A percentile compares a stretch with the other conserved stretches of the same genome.
Conservation (phyloP, 2,888 invertebrate species). For the Diaprepes abbreviatus region DNA sequence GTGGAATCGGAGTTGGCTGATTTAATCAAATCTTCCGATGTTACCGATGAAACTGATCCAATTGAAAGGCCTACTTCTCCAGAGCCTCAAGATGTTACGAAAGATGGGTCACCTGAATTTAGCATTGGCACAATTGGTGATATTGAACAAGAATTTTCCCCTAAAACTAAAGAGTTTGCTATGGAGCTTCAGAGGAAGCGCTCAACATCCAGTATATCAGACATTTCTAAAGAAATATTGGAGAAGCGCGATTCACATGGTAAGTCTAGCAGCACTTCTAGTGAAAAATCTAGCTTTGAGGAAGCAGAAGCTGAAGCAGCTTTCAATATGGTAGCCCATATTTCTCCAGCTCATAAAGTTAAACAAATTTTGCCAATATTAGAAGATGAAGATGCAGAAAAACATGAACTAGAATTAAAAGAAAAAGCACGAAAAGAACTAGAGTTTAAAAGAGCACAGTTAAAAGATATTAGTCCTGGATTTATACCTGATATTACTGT, state of each 20-base stretch:
- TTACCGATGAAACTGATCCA: slow-evolving; percentile 65
- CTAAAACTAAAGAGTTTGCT: slow-evolving; percentile 52
- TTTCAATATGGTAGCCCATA: slow-evolving; percentile 68
- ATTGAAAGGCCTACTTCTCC: slow-evolving; percentile 71
- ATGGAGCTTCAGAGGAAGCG: slow-evolving; percentile 58
- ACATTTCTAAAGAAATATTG: slow-evolving; percentile 59
- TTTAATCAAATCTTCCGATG: slow-evolving; percentile 63
- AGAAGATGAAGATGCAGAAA: slow-evolving; percentile 70
- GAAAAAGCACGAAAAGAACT: slow-evolving; percentile 64
- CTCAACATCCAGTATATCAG: slow-evolving; percentile 64
- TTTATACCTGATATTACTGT: slow-evolving; percentile 76
- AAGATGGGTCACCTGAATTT: slow-evolving; percentile 65
- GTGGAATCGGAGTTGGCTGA: slow-evolving; percentile 67
- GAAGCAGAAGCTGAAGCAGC: slow-evolving; percentile 70
- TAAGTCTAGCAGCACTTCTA: slow-evolving; percentile 64
- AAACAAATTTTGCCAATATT: slow-evolving; percentile 68
- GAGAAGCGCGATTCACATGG: slow-evolving; percentile 64
- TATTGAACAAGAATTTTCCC: slow-evolving; percentile 65
- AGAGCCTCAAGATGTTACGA: slow-evolving; percentile 67
- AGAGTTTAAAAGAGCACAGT: slow-evolving; percentile 66
- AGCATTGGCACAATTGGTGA: slow-evolving; percentile 63
- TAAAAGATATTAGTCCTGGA: slow-evolving; percentile 74
- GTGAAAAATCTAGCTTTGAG: slow-evolving; percentile 68
- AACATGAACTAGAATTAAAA: slow-evolving; percentile 69
- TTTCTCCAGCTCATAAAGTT: slow-evolving; percentile 67